Percentiles rank a stretch among this genome's conserved stretches.
Conservation (phyloP, 2,888 invertebrate genomes). For the Aelia acuminata region DNA sequence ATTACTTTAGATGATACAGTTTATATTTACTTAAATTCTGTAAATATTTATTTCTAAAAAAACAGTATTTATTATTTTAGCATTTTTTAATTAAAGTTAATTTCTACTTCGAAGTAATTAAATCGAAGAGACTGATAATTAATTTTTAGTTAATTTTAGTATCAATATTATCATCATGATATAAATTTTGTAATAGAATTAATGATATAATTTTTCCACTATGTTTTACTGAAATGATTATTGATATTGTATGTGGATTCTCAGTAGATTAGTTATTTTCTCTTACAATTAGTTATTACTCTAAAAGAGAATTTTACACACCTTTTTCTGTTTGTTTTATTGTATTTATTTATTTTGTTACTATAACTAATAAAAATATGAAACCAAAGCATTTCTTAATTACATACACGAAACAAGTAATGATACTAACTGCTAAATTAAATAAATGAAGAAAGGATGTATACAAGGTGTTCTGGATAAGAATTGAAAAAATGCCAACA, state of each 20-base stretch:
- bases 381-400: not conserved
- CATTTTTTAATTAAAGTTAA: slow-evolving; percentile 7
- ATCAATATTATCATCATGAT: not conserved
- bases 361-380: not conserved
- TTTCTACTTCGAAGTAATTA: slow-evolving; percentile 6
- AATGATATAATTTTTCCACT: not conserved
- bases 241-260: not conserved
- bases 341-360: not conserved
- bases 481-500: too few species aligned
- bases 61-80: slow-evolving; percentile 28
- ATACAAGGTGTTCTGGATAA: too few species aligned
- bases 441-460: too few species aligned
- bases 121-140: slow-evolving; percentile 19
- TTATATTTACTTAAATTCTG: too few species aligned
- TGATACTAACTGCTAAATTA: too few species aligned
- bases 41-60: slow-evolving; percentile 26
- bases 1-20: not conserved
- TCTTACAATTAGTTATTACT: not conserved
- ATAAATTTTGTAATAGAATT: not conserved
- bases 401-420: too few species aligned
- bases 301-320: not conserved
- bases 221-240: not conserved
- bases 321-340: not conserved
- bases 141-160: not conserved
- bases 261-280: not conserved